Evolutionary conservation across 2,888 invertebrate genomes (phyloP), one percentile per base, ranked within the genome.

Genomic region (Adineta ricciae): DNA sequence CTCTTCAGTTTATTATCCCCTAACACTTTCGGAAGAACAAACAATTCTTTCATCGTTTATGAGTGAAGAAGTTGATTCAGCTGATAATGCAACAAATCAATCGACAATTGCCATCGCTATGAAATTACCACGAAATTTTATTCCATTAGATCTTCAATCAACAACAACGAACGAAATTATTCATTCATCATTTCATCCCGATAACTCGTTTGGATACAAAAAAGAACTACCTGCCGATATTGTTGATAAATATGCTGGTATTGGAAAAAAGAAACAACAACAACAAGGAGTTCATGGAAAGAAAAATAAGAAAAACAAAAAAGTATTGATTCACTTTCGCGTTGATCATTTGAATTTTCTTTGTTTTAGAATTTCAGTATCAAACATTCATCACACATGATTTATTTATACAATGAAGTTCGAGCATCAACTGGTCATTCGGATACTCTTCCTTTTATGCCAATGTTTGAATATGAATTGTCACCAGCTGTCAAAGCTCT

Each of bases 381-480:
- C 14, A 78, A 41, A 41, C 78, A 78, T 78, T 41, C 78, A 78
- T 41, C 41, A 24, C 78, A 78, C 38, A 78, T 78, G 78, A n/a
- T 78, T 41, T 2, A 19, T 41, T 41, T 78, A 78, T 78, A 78
- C 14, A 41, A 78, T 41, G 41, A 38, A 24, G n/a, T 78, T 78
- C 41, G 78, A 9, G 14, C 41, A 24, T 78, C 78, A 2, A n/a
- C 11, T 4, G 41, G 41, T 11, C 11, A n/a, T 78, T 41, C 24
- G 11, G 78, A 78, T 78, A 21, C 78, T 14, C 38, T 78, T 38
- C 78, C 38, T 5, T 78, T 24, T 24, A 78, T 78, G 41, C 78
- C 78, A n/a, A 78, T 78, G 78, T 78, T 36, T n/a, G 78, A 78
- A 41, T 78, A 78, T 78, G 78, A 78, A 78, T 21, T 78, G 14